Conservation (phyloP, 2,888 invertebrate species). For the Drosophila rubida region DNA sequence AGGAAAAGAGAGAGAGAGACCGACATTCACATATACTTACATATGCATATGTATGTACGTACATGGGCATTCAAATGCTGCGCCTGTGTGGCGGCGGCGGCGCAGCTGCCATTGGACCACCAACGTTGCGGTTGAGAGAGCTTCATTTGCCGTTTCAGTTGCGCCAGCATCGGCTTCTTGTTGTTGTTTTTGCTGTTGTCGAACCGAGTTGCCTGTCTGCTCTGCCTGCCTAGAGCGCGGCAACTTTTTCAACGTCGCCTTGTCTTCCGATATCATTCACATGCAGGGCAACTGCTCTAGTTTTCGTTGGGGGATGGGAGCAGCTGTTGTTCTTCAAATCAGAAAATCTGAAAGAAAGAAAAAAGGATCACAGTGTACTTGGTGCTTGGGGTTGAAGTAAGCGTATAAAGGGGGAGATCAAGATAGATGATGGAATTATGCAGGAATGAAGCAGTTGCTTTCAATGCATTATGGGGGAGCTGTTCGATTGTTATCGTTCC, state of each 20-base stretch:
- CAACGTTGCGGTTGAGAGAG: conserved; percentile 77
- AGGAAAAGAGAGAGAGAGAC: conserved; percentile 20
- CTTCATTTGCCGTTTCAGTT: conserved; percentile 79
- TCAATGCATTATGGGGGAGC: not conserved
- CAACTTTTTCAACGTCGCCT: conserved; percentile 55
- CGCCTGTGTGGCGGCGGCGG: conserved; percentile 69
- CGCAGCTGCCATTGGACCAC: conserved; percentile 77
- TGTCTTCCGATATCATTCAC: conserved; percentile 55
- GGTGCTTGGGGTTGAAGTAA: conserved; percentile 21
- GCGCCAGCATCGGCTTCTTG: conserved; percentile 51
- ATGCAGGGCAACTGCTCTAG: conserved; percentile 51
- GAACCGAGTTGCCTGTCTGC: conserved; percentile 33
- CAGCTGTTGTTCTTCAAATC: conserved; percentile 43
- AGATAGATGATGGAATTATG: conserved; percentile 35
- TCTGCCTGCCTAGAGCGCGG: conserved; percentile 41
- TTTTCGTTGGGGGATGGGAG: conserved; percentile 47
- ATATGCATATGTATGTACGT: conserved; percentile 15
- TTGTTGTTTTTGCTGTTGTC: conserved; percentile 38
- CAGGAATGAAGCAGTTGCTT: conserved; percentile 16
- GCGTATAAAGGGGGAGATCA: conserved; percentile 44
- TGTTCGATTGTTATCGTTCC: not conserved
- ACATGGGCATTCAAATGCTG: conserved; percentile 61
- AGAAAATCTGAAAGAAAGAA: not conserved
- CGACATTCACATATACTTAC: conserved; percentile 22
- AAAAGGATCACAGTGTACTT: conserved; percentile 24